Evolutionary conservation across 2,797 vertebrate genomes (phyloP).

Genomic region (Ctenopoma kingsleyae): DNA sequence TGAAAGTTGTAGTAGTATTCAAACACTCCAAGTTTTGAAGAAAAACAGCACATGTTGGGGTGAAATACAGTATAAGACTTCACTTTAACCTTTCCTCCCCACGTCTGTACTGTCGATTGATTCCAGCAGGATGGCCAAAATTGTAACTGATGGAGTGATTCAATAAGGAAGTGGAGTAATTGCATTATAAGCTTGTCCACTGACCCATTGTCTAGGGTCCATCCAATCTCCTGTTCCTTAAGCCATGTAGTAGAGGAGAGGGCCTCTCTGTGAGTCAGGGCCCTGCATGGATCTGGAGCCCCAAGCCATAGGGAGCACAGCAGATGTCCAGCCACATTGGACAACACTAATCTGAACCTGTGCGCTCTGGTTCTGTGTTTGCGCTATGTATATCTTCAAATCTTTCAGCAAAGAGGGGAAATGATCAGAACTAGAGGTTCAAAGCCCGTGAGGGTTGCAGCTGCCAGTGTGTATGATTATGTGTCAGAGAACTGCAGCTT

Average conservation of each 20-base stretch:
- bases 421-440: constrained; percentile 39
- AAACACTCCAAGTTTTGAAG: not conserved
- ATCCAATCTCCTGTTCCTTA: constrained; percentile 69
- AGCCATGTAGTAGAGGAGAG: constrained; percentile 35
- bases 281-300: constrained; percentile 34
- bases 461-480: constrained; percentile 33
- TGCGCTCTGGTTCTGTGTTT: constrained; percentile 10
- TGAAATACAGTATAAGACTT: constrained; percentile 53
- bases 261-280: constrained; percentile 27
- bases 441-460: constrained; percentile 48
- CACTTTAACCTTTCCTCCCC: constrained; percentile 50
- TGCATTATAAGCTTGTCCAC: constrained; percentile 71
- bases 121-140: constrained; percentile 57
- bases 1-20: constrained; percentile 1
- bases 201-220: constrained; percentile 63
- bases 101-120: constrained; percentile 47
- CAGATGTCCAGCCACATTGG: constrained; percentile 61
- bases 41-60: constrained; percentile 17
- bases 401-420: constrained; percentile 52
- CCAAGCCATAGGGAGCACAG: constrained; percentile 50
- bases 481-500: constrained; percentile 14
- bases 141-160: constrained; percentile 68
- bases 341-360: constrained; percentile 51
- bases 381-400: constrained; percentile 43
- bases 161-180: constrained; percentile 82